Conservation (phyloP, 92 coral and sea anemone genomes). For the Diadumene lineata region DNA sequence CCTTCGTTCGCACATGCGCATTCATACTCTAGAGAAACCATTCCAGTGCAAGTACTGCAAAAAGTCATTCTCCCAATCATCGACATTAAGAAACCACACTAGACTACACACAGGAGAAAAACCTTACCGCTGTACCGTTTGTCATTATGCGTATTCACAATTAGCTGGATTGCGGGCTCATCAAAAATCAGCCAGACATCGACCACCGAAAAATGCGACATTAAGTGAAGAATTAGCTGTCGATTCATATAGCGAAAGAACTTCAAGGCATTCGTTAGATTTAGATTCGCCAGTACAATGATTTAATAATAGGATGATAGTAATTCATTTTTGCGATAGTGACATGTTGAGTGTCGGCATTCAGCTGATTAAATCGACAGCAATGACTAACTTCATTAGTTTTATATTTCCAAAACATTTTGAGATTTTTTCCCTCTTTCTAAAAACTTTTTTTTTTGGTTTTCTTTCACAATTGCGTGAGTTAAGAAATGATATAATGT, state of each 20-base stretch:
- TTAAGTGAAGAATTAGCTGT: conserved; percentile 6
- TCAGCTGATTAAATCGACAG: too few relatives aligned
- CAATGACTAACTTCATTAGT: too few relatives aligned
- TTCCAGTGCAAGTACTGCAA: conserved; percentile 99
- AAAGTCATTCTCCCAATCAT: conserved; percentile 96
- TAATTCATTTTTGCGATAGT: not conserved
- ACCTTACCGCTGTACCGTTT: conserved; percentile 96
- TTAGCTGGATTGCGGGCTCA: conserved; percentile 98
- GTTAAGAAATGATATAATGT: too few relatives aligned
- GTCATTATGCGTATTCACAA: conserved; percentile 99
- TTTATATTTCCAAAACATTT: too few relatives aligned
- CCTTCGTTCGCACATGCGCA: conserved; percentile 98
- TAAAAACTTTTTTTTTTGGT: too few relatives aligned
- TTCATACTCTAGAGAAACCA: conserved; percentile 97
- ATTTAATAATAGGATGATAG: not conserved
- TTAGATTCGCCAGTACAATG: conserved; percentile 32
- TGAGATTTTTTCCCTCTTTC: too few relatives aligned
- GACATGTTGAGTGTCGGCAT: not conserved
- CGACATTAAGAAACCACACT: conserved; percentile 95
- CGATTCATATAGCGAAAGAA: conserved; percentile 24
- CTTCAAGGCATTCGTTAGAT: conserved; percentile 22
- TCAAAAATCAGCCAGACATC: conserved; percentile 94
- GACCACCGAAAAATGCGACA: conserved; percentile 47
- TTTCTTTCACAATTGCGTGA: too few relatives aligned
- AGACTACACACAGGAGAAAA: conserved; percentile 98